A percentile compares a stretch with the other conserved stretches of the same genome.
These are phyloP conservation scores for Mythimna vitellina DNA, from an alignment of 2,888 invertebrate species.

Conservation along the genomic window DNA sequence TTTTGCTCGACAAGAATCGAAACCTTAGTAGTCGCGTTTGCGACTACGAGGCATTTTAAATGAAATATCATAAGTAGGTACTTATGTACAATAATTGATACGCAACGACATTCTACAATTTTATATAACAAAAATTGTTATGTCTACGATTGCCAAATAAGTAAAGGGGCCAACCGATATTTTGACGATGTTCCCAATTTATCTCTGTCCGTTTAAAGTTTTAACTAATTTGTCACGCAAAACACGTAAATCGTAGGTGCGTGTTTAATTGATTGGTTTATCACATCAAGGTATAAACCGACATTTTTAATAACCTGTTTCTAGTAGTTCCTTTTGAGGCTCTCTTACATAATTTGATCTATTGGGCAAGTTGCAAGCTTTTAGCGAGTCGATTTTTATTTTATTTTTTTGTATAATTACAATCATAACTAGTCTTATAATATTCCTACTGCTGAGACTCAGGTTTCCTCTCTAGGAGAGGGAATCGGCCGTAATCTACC, in stretches of 20 bases:
- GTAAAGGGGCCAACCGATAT: slow-evolving; percentile 12
- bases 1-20: too few relatives aligned
- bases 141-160: slow-evolving; percentile 13
- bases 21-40: too few relatives aligned
- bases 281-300: slow-evolving; percentile 60
- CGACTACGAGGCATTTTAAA: too few relatives aligned
- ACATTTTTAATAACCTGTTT: slow-evolving; percentile 65
- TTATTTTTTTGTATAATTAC: too few relatives aligned
- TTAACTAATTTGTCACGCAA: slow-evolving; percentile 33
- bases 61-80: too few relatives aligned
- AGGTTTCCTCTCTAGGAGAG: too few relatives aligned
- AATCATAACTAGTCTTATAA: too few relatives aligned
- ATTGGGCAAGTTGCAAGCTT: slow-evolving; percentile 30
- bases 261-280: slow-evolving; percentile 50
- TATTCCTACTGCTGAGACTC: too few relatives aligned
- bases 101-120: neutral
- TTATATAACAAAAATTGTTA: slow-evolving; percentile 7
- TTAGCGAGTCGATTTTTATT: neutral
- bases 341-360: slow-evolving; percentile 48
- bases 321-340: slow-evolving; percentile 47
- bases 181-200: slow-evolving; percentile 18
- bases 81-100: neutral
- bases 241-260: slow-evolving; percentile 37
- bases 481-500: too few relatives aligned
- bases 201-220: slow-evolving; percentile 13